Percentiles rank a stretch among this genome's conserved stretches.
Conservation (phyloP, 1,140 invertebrate genomes). For the Drosophila dunni region DNA sequence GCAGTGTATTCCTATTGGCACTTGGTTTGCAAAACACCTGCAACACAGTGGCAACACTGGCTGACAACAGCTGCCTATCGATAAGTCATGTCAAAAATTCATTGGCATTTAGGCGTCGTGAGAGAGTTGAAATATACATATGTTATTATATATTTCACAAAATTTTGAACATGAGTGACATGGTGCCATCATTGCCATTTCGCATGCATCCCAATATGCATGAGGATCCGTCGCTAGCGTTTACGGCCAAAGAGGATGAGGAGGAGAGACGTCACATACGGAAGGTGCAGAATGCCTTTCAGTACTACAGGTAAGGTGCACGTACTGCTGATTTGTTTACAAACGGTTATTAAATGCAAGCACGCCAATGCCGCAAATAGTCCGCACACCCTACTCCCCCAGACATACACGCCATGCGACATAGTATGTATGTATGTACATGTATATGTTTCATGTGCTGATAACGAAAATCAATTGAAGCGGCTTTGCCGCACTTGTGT, state of each 20-base stretch:
- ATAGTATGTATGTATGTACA: not conserved
- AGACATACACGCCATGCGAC: not conserved
- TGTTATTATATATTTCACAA: conserved; percentile 23
- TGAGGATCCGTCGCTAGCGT: conserved; percentile 55
- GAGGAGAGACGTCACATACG: conserved; percentile 62
- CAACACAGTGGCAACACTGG: conserved; percentile 8
- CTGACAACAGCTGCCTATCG: conserved; percentile 3
- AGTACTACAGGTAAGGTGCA: conserved; percentile 67
- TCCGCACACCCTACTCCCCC: not conserved
- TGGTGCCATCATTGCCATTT: conserved; percentile 54
- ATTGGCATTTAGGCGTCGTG: conserved; percentile 27
- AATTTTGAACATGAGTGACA: conserved; percentile 30
- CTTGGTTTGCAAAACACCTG: too few relatives aligned
- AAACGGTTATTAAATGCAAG: conserved; percentile 44
- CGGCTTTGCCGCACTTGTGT: conserved; percentile 22
- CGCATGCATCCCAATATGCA: conserved; percentile 72
- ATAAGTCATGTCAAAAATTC: conserved; percentile 6
- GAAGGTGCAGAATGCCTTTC: conserved; percentile 72
- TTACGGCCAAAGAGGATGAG: conserved; percentile 67
- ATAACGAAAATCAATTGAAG: conserved; percentile 55
- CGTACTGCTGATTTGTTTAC: conserved; percentile 26
- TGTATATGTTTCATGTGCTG: conserved; percentile 29
- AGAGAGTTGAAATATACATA: not conserved
- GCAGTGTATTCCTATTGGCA: too few relatives aligned
- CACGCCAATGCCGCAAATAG: conserved; percentile 2